Evolutionary conservation across 2,888 invertebrate species (phyloP).

Genomic region (Volucella inanis): DNA sequence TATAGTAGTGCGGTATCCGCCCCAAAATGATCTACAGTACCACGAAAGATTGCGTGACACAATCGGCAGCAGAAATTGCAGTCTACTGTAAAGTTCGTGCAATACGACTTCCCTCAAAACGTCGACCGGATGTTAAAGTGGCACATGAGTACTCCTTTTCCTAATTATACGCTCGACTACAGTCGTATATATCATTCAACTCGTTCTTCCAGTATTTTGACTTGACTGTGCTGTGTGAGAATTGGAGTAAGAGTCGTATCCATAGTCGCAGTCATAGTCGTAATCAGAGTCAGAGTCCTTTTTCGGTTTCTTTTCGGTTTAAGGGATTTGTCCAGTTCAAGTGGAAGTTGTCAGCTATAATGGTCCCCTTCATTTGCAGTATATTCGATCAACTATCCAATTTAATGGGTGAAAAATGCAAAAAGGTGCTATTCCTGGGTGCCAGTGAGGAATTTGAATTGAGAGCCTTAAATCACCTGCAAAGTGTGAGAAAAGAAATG

Average conservation of each 20-base stretch:
- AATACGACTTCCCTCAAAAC: background rate
- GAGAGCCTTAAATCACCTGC: constrained; percentile 48
- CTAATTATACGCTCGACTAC: constrained; percentile 71
- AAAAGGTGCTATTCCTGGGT: constrained; percentile 12
- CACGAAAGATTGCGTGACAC: constrained; percentile 71
- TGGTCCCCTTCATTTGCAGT: constrained; percentile 22
- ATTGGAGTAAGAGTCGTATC: too few relatives aligned
- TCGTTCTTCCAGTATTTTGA: constrained; percentile 47
- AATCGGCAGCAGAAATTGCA: constrained; percentile 66
- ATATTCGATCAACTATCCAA: constrained; percentile 46
- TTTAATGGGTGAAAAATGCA: constrained; percentile 69
- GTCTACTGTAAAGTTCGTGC: constrained; percentile 53
- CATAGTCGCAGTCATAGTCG: too few relatives aligned
- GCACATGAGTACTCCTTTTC: constrained; percentile 73
- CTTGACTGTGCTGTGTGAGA: constrained; percentile 39
- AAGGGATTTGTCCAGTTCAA: constrained; percentile 22
- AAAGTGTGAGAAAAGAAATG: constrained; percentile 68
- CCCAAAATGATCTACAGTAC: constrained; percentile 64
- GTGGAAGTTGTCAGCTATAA: constrained; percentile 45
- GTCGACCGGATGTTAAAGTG: constrained; percentile 71
- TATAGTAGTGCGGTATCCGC: background rate
- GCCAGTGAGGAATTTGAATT: background rate
- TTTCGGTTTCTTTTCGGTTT: constrained; percentile 1
- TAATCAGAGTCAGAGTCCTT: constrained; percentile 2
- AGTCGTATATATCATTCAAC: constrained; percentile 61